A percentile compares a stretch with the other conserved stretches of the same genome.
Conservation (phyloP, 2,888 invertebrate genomes). For the Allacma fusca region DNA sequence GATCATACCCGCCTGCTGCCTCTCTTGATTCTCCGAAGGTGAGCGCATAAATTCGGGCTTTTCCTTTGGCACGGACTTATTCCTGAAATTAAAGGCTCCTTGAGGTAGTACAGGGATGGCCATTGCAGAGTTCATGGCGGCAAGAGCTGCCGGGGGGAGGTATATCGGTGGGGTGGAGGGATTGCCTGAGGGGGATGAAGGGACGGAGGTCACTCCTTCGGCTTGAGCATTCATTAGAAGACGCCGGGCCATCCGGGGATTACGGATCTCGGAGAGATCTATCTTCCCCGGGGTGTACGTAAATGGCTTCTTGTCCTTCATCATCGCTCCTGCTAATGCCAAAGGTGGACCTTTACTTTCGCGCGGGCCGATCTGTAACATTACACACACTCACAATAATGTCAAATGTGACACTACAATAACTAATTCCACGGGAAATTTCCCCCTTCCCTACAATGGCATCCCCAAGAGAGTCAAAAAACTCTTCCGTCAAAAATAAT, state of each 20-base stretch:
- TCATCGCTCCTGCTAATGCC: slow-evolving; percentile 90
- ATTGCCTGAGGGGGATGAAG: slow-evolving; percentile 54
- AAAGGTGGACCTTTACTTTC: slow-evolving; percentile 72
- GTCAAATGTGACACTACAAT: slow-evolving; percentile 41
- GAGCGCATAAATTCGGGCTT: not conserved
- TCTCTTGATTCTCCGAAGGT: slow-evolving; percentile 59
- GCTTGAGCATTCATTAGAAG: slow-evolving; percentile 75
- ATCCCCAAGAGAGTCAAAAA: too few relatives aligned
- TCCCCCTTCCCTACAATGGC: too few relatives aligned
- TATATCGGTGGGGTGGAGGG: slow-evolving; percentile 61
- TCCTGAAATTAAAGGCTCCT: slow-evolving; percentile 51
- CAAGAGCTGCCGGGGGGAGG: slow-evolving; percentile 72
- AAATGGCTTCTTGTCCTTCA: slow-evolving; percentile 94
- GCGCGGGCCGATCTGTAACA: slow-evolving; percentile 57
- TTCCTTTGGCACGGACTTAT: not conserved
- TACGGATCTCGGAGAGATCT: slow-evolving; percentile 87
- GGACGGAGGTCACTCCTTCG: slow-evolving; percentile 71
- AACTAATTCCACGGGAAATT: too few relatives aligned
- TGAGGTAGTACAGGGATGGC: slow-evolving; percentile 72
- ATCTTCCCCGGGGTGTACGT: slow-evolving; percentile 95
- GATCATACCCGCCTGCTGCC: slow-evolving; percentile 61
- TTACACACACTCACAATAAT: slow-evolving; percentile 24
- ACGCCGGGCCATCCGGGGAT: slow-evolving; percentile 87
- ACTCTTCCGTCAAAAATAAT: too few relatives aligned
- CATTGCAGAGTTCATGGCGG: slow-evolving; percentile 72